A percentile compares a stretch with the other conserved stretches of the same genome.
Conservation (phyloP, 2,113 vertebrate genomes). For the Cercocebus atys region DNA sequence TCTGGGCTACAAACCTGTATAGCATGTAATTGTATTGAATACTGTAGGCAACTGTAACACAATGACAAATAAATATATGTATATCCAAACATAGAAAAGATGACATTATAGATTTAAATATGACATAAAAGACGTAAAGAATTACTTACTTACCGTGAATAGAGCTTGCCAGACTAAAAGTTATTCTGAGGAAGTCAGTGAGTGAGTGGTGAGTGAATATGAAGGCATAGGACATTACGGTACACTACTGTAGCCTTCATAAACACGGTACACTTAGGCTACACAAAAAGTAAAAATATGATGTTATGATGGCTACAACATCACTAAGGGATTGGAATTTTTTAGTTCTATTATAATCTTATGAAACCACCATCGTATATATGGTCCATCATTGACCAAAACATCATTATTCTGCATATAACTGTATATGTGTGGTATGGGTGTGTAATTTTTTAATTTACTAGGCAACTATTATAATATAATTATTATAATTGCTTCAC, state of each 20-base stretch:
- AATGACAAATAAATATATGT: not conserved
- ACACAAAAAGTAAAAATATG: not conserved
- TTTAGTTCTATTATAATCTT: not conserved
- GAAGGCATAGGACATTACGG: not conserved
- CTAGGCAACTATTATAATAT: too few relatives aligned
- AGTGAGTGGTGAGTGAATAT: not conserved
- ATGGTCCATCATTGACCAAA: not conserved
- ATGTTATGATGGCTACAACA: not conserved
- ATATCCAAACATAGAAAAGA: not conserved
- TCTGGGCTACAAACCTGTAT: not conserved
- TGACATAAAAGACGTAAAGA: not conserved
- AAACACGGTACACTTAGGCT: not conserved
- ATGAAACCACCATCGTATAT: not conserved
- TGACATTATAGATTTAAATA: not conserved
- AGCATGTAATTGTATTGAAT: not conserved
- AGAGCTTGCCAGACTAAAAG: not conserved
- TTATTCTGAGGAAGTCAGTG: not conserved
- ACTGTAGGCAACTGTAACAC: not conserved
- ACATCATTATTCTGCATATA: not conserved
- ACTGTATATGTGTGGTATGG: not conserved
- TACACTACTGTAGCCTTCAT: not conserved
- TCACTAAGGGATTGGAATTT: not conserved
- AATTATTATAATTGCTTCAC: rapidly evolving
- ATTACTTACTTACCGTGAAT: not conserved
- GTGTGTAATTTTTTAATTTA: not conserved